These are phyloP conservation scores for Platalea minor DNA, from an alignment of 2,797 vertebrate species.

Conservation along the genomic window DNA sequence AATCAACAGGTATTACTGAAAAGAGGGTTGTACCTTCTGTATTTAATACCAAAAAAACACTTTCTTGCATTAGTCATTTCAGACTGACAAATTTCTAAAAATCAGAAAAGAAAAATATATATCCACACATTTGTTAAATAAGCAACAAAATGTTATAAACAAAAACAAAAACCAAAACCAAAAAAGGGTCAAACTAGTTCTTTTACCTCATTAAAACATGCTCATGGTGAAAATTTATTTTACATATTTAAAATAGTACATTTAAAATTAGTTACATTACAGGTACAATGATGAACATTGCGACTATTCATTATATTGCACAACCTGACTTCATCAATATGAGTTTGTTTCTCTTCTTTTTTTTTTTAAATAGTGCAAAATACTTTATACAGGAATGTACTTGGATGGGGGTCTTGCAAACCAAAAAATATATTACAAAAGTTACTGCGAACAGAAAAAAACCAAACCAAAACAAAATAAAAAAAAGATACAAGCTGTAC, in stretches of 20 bases:
- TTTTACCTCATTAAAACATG: slow-evolving; percentile 88
- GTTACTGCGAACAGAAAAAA: slow-evolving; percentile 84
- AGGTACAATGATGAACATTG: slow-evolving; percentile 92
- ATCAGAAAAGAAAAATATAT: slow-evolving; percentile 68
- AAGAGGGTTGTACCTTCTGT: slow-evolving; percentile 71
- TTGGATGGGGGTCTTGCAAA: slow-evolving; percentile 81
- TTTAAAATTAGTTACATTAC: slow-evolving; percentile 95
- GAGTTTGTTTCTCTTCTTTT: slow-evolving; percentile 62
- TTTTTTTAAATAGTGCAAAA: slow-evolving; percentile 99
- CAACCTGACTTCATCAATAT: slow-evolving; percentile 91
- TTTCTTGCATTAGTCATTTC: slow-evolving; percentile 72
- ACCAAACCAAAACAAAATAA: slow-evolving; percentile 54
- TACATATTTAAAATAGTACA: slow-evolving; percentile 99
- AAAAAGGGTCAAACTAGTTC: slow-evolving; percentile 77
- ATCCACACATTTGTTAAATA: slow-evolving; percentile 71
- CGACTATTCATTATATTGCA: slow-evolving; percentile 92
- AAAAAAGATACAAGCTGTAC: slow-evolving; percentile 85
- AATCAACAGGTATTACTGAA: slow-evolving; percentile 58
- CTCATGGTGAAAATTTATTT: slow-evolving; percentile 95
- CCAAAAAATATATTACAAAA: slow-evolving; percentile 87
- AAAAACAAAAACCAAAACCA: slow-evolving; percentile 61
- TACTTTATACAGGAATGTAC: slow-evolving; percentile 96
- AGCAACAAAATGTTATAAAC: slow-evolving; percentile 65
- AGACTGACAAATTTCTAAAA: slow-evolving; percentile 70
- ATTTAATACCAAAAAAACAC: slow-evolving; percentile 73